Percentiles rank a stretch among this genome's conserved stretches.
Conservation (phyloP, 2,797 vertebrate genomes). For the Sorex maritimensis region DNA sequence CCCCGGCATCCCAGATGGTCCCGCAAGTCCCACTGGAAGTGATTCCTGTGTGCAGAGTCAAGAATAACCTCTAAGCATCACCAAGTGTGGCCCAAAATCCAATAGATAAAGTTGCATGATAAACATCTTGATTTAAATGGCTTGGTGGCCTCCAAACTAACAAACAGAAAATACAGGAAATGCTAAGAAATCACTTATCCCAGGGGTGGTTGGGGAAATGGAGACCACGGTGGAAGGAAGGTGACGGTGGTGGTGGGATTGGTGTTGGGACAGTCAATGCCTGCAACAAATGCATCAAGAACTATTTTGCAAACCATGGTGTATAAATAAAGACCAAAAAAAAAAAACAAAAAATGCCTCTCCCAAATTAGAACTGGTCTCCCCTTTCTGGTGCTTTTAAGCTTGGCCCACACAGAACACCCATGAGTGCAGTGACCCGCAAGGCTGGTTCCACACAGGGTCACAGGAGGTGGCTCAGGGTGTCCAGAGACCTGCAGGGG, state of each 20-base stretch:
- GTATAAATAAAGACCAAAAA: no score
- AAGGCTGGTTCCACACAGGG: not conserved
- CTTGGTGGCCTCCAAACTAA: slow-evolving; percentile 84
- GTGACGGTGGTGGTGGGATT: no score
- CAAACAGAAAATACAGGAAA: slow-evolving; percentile 75
- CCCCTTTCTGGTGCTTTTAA: slow-evolving; percentile 50
- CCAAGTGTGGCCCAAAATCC: no score
- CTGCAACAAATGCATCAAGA: no score
- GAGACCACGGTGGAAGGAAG: no score
- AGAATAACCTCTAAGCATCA: no score
- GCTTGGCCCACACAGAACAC: slow-evolving; percentile 57
- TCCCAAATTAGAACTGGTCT: slow-evolving; percentile 78
- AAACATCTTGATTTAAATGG: slow-evolving; percentile 85
- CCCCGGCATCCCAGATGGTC: no score
- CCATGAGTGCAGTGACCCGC: not conserved
- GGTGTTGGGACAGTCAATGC: no score
- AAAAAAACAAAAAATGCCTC: slow-evolving; percentile 34
- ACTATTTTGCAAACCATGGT: no score
- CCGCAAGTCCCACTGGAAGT: no score
- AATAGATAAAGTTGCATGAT: not conserved
- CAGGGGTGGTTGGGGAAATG: no score
- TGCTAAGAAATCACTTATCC: slow-evolving; percentile 63
- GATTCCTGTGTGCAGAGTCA: no score
- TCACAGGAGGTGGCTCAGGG: not conserved
- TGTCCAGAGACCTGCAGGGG: not conserved